Evolutionary conservation across 2,888 invertebrate species (phyloP).

Genomic region (Cryptophagus acutangulus): DNA sequence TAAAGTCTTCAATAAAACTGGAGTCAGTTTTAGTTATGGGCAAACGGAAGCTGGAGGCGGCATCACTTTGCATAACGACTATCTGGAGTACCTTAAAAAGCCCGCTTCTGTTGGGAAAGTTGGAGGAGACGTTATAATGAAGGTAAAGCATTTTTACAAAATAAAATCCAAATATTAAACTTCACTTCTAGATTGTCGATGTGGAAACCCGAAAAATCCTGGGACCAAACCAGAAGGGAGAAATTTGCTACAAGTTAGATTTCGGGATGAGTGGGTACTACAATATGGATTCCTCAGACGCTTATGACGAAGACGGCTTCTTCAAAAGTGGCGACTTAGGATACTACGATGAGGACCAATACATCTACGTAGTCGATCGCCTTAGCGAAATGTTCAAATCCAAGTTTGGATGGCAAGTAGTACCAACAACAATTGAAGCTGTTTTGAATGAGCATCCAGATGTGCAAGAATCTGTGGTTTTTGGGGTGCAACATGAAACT

Average conservation of each 20-base stretch:
- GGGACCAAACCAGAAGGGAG: conserved; percentile 51
- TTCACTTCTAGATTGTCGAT: conserved; percentile 49
- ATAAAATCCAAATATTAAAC: not conserved
- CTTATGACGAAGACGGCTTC: conserved; percentile 47
- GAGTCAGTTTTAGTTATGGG: conserved; percentile 16
- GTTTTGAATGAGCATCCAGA: conserved; percentile 64
- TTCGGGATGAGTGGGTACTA: conserved; percentile 46
- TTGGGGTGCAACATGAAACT: conserved; percentile 58
- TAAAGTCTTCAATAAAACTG: conserved; percentile 11
- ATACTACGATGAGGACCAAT: conserved; percentile 48
- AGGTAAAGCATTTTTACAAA: not conserved
- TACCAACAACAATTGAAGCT: conserved; percentile 77
- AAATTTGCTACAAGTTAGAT: conserved; percentile 49
- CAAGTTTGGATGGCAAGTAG: conserved; percentile 49
- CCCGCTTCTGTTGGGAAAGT: conserved; percentile 15
- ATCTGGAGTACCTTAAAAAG: not conserved
- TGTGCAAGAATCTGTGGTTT: conserved; percentile 72
- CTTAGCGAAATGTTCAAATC: conserved; percentile 50
- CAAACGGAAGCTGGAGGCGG: conserved; percentile 14
- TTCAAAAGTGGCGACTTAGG: conserved; percentile 51
- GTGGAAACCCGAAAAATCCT: conserved; percentile 46
- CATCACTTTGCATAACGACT: not conserved
- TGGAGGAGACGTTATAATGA: not conserved
- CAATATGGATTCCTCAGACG: conserved; percentile 45
- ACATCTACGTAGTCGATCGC: conserved; percentile 48